These are phyloP conservation scores for Herpetotheres cachinnans DNA, from an alignment of 2,113 vertebrate genomes.

Conservation along the genomic window DNA sequence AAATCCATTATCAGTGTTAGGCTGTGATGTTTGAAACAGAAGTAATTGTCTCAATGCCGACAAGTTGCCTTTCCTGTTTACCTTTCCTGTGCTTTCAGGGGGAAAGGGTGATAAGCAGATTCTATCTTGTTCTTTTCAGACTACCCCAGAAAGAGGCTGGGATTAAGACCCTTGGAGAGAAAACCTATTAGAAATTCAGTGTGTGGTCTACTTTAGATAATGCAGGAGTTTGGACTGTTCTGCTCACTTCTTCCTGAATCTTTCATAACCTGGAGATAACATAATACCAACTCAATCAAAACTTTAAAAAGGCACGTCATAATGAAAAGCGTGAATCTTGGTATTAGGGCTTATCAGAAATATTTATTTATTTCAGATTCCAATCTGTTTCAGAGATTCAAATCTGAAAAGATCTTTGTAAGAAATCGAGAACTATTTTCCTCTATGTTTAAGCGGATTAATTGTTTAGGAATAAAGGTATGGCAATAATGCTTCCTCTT, in stretches of 20 bases:
- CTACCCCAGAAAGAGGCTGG: background rate
- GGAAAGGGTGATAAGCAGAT: constrained; percentile 47
- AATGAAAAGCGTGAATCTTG: background rate
- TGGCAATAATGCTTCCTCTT: background rate
- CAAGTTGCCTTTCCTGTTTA: constrained; percentile 47
- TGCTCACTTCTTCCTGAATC: background rate
- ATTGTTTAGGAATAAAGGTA: background rate
- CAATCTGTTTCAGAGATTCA: background rate
- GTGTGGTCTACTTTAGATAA: constrained; percentile 9
- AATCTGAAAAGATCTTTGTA: background rate
- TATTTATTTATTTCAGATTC: background rate
- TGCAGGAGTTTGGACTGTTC: background rate
- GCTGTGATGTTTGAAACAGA: constrained; percentile 13
- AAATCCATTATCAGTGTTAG: constrained; percentile 31
- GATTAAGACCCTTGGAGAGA: constrained; percentile 34
- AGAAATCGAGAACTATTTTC: background rate
- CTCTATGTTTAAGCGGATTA: background rate
- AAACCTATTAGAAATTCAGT: constrained; percentile 35
- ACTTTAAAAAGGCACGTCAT: background rate
- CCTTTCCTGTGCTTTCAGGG: constrained; percentile 15
- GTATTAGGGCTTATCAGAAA: background rate
- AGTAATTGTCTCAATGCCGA: constrained; percentile 33
- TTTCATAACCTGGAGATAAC: background rate
- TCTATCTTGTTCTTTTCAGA: constrained; percentile 35
- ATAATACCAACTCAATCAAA: background rate